These are phyloP conservation scores for Lasioglossum albipes DNA, from an alignment of 1,140 invertebrate species.

Conservation along the genomic window DNA sequence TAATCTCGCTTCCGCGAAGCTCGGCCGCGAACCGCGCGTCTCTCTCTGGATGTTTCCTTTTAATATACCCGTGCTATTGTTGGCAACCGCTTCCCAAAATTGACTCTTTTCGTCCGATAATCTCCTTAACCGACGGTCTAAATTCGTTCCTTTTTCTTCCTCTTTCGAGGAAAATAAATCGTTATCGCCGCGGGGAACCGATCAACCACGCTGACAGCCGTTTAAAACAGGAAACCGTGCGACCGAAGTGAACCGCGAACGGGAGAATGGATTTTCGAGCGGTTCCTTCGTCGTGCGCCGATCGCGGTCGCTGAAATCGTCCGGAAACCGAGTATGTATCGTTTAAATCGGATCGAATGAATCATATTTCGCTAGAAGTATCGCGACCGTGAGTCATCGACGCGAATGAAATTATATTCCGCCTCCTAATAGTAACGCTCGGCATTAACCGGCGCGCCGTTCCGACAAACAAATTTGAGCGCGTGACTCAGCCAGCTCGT, in stretches of 20 bases:
- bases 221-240: no score
- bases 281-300: neutral
- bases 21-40: neutral
- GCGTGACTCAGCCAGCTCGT: slow-evolving; percentile 52
- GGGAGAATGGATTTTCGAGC: no score
- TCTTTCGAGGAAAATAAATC: neutral
- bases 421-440: slow-evolving; percentile 53
- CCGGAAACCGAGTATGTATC: neutral
- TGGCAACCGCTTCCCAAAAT: slow-evolving; percentile 5
- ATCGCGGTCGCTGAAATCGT: neutral
- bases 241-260: no score
- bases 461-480: slow-evolving; percentile 54
- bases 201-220: neutral
- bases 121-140: neutral
- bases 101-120: slow-evolving; percentile 4
- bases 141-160: no score
- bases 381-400: slow-evolving; percentile 57
- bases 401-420: slow-evolving; percentile 63
- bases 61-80: slow-evolving; percentile 22
- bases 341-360: slow-evolving; percentile 45
- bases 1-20: slow-evolving; percentile 55
- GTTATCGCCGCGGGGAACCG: neutral
- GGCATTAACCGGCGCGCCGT: slow-evolving; percentile 48
- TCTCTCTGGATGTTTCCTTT: slow-evolving; percentile 16
- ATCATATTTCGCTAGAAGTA: slow-evolving; percentile 55